Base-by-base conservation (phyloP, 2,113 vertebrate genomes). In the Macaca nemestrina region DNA sequence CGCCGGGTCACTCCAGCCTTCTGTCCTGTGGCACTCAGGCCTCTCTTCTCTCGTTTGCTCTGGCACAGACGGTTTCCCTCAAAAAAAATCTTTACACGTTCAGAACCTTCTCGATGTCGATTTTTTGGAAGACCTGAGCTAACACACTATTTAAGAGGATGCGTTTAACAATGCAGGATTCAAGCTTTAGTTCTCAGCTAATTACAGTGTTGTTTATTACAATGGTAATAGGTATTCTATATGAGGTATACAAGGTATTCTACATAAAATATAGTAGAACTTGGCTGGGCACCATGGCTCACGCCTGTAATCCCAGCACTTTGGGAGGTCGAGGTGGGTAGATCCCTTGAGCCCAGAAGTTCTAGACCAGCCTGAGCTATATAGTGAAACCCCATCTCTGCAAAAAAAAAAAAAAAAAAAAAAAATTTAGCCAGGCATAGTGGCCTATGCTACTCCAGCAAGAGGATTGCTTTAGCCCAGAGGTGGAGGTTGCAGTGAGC, bases 1-100 rank as follows among this genome's bases (percentile, higher is more conserved):
- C 5, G 11, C 23, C 64, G 3, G 25, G 52, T 22, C 22, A 52
- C 7, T 17, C 50, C 68, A 38, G 8, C 25, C 25, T 16, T 6
- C 48, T 2, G 0, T 22, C 17, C 40, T 9, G 18, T 8, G 32
- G 17, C 55, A 6, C 32, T n/a, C 68, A 23, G 0, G 14, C 35
- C 55, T 67, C 7, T 8, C 61, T 1, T 4, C 25, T 52, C n/a
- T 32, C 32, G 0, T 55, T 68, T 88, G 67, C 13, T 88, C 27
- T 89, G 14, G 5, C 32, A 16, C 43, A 12, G 30, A 23, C 5
- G 3, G 22, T 64, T 64, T 45, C 45, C 55, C 52, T 61, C 48
- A 10, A 40, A 59, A 84, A 43, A 40, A 88, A 1, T 10, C 14
- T 18, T 64, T 70, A 35, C 23, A 25, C 25, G 1, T 52, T 64